Evolutionary conservation across 2,888 invertebrate species (phyloP).

Genomic region (Vandiemenella viatica): DNA sequence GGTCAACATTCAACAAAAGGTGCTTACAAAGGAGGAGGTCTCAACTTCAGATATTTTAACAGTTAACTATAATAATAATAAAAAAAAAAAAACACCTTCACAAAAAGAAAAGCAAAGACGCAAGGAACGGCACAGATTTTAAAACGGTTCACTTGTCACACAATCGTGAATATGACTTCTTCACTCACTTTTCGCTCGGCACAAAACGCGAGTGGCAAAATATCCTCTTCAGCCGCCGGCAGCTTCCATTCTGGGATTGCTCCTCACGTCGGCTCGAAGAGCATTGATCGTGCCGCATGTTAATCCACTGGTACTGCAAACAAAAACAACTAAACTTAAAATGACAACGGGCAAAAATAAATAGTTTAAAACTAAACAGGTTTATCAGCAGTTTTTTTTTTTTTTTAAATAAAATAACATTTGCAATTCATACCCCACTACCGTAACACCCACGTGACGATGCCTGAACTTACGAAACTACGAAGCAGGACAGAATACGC

Average conservation of each 20-base stretch:
- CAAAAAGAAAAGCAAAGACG: too few species aligned
- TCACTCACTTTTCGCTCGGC: too few species aligned
- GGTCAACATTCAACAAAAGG: constrained; percentile 3
- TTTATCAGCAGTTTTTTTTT: too few species aligned
- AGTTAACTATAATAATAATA: too few species aligned
- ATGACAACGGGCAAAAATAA: neutral
- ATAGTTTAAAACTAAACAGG: too few species aligned
- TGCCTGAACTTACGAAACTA: constrained; percentile 16
- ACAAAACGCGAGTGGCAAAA: too few species aligned
- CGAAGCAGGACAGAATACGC: constrained; percentile 14
- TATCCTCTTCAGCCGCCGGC: constrained; percentile 3
- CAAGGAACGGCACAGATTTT: too few species aligned
- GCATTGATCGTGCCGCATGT: neutral
- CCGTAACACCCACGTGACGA: constrained; percentile 17
- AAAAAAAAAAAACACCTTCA: too few species aligned
- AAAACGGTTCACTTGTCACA: too few species aligned
- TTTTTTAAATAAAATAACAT: too few species aligned
- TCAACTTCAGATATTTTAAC: too few species aligned
- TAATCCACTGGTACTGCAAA: constrained; percentile 2
- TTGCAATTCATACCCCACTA: constrained; percentile 5
- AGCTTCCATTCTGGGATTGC: constrained; percentile 3
- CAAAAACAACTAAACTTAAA: constrained; percentile 5
- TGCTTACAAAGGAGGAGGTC: neutral
- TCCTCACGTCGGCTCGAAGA: constrained; percentile 1
- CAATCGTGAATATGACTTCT: too few species aligned